Percentiles rank a stretch among this genome's conserved stretches.
phyloP scores from a whole-genome alignment of 1,140 invertebrate genomes.

The Piezodorus guildinii region DNA sequence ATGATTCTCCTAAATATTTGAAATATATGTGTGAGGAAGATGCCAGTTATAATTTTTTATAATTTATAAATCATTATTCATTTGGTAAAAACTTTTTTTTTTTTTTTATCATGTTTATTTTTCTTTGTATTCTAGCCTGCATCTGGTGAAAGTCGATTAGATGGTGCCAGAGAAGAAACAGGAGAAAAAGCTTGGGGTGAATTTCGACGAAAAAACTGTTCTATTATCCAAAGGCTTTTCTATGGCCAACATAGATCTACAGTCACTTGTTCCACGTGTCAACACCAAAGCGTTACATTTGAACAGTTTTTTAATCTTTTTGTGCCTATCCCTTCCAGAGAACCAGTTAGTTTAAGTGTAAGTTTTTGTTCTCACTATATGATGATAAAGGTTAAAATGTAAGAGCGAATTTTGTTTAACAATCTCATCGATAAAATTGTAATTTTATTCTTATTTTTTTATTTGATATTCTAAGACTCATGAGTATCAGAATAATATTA shows the following conservation, averaged over 20 bases:
- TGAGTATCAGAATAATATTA: too few relatives aligned
- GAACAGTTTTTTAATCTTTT: conserved; percentile 82
- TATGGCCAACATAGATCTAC: conserved; percentile 80
- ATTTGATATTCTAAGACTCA: too few relatives aligned
- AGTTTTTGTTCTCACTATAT: conserved; percentile 31
- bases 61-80: too few relatives aligned
- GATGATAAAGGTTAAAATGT: too few relatives aligned
- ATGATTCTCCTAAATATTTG: too few relatives aligned
- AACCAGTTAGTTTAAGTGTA: conserved; percentile 53
- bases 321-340: conserved; percentile 56
- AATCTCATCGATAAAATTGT: too few relatives aligned
- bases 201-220: conserved; percentile 58
- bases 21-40: too few relatives aligned
- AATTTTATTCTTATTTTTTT: too few relatives aligned
- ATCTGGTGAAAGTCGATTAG: conserved; percentile 20
- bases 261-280: conserved; percentile 62
- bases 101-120: too few relatives aligned
- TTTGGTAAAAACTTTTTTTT: too few relatives aligned
- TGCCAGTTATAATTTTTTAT: too few relatives aligned
- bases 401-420: too few relatives aligned
- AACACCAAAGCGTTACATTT: conserved; percentile 68
- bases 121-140: neutral
- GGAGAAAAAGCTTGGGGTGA: conserved; percentile 64
- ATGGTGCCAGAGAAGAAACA: conserved; percentile 34
- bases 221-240: conserved; percentile 69